Percentiles rank a stretch among this genome's conserved stretches.
These are phyloP conservation scores for Tiliqua scincoides DNA, from an alignment of 2,113 vertebrate species.

Conservation along the genomic window DNA sequence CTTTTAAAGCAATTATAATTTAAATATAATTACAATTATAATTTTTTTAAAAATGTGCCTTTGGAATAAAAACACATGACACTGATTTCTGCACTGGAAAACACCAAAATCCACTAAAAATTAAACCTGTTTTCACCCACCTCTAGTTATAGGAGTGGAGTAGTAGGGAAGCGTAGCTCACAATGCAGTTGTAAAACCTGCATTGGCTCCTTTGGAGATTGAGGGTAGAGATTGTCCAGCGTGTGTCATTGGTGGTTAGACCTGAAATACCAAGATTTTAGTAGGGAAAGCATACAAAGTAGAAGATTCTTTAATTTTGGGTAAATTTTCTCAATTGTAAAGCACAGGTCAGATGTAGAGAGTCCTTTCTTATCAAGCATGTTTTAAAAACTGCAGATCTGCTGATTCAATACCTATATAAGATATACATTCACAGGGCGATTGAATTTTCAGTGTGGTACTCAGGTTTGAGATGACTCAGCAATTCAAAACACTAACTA, in stretches of 20 bases:
- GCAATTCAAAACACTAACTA: neutral
- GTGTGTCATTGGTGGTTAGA: neutral
- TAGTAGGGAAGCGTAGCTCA: neutral
- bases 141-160: neutral
- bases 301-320: neutral
- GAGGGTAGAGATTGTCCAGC: neutral
- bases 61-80: no score
- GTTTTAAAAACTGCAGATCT: neutral
- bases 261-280: neutral
- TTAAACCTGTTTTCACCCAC: no score
- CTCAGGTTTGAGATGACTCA: slow-evolving; percentile 2
- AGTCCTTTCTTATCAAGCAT: neutral
- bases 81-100: no score
- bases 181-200: neutral
- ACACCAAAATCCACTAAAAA: no score
- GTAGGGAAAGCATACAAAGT: neutral
- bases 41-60: no score
- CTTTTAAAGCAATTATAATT: no score
- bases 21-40: no score
- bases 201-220: neutral
- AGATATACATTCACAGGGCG: neutral
- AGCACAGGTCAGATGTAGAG: rapidly evolving
- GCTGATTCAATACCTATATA: neutral
- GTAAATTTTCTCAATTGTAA: neutral
- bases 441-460: neutral